A percentile compares a stretch with the other conserved stretches of the same genome.
Evolutionary conservation across 2,113 vertebrate species (phyloP).

Genomic region (Brachyhypopomus gauderio): DNA sequence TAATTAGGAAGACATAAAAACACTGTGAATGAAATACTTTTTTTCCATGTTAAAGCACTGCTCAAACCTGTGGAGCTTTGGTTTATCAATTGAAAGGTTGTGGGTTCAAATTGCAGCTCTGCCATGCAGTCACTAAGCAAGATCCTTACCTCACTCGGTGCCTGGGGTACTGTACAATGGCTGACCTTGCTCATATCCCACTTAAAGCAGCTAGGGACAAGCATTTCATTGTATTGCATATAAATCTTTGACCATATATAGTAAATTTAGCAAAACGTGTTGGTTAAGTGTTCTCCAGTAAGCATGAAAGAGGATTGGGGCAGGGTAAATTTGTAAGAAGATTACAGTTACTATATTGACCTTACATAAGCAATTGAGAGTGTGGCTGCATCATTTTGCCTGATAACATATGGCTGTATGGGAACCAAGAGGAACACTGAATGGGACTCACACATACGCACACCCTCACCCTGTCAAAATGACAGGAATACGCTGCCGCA

Average conservation of each 20-base stretch:
- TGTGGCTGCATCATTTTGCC: background rate
- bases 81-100: too few species aligned
- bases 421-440: background rate
- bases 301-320: slow-evolving; percentile 1
- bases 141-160: too few species aligned
- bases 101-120: too few species aligned
- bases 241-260: too few species aligned
- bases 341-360: slow-evolving; percentile 23
- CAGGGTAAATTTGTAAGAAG: slow-evolving; percentile 11
- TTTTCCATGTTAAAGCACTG: too few species aligned
- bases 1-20: background rate
- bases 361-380: background rate
- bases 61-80: too few species aligned
- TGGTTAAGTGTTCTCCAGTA: background rate
- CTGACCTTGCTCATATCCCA: too few species aligned
- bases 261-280: background rate
- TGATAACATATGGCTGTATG: background rate
- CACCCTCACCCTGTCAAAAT: background rate
- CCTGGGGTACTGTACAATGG: too few species aligned
- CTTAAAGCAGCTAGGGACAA: too few species aligned
- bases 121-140: too few species aligned
- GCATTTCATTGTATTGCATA: too few species aligned
- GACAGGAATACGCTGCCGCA: slow-evolving; percentile 26
- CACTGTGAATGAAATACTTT: background rate
- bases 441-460: background rate